phyloP scores from a whole-genome alignment of 23 tunicate genomes.

The Pegea sp. region DNA sequence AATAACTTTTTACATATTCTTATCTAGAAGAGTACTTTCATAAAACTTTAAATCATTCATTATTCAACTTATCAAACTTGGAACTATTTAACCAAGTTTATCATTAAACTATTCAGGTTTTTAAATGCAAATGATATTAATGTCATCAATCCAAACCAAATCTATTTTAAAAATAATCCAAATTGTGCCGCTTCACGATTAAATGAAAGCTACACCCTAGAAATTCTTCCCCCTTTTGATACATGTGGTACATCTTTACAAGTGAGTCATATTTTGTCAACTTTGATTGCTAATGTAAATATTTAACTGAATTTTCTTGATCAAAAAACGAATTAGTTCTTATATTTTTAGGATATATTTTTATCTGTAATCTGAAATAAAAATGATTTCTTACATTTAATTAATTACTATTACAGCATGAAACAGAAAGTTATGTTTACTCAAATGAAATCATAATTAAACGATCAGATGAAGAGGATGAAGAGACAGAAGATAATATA shows the following conservation, averaged over 20 bases:
- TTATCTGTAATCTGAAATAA: too few species aligned
- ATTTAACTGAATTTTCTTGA: background rate
- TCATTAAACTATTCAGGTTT: constrained; percentile 3
- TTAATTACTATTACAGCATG: constrained; percentile 9
- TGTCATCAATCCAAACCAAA: constrained; percentile 6
- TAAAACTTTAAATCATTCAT: too few species aligned
- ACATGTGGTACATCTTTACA: constrained; percentile 19
- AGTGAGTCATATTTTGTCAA: constrained; percentile 3
- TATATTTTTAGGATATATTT: too few species aligned
- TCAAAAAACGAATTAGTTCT: too few species aligned
- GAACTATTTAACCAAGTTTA: background rate
- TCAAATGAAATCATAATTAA: constrained; percentile 19
- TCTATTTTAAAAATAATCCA: constrained; percentile 8
- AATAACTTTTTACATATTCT: too few species aligned
- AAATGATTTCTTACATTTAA: background rate
- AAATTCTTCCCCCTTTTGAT: constrained; percentile 12
- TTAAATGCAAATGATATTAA: constrained; percentile 5
- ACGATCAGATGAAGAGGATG: background rate
- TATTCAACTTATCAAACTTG: too few species aligned
- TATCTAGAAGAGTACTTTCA: too few species aligned
- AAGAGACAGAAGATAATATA: background rate
- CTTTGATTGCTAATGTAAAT: background rate
- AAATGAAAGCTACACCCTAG: constrained; percentile 5
- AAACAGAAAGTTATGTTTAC: constrained; percentile 17
- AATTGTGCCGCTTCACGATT: constrained; percentile 10